Percentiles rank a stretch among this genome's conserved stretches.
phyloP scores from a whole-genome alignment of 2,113 vertebrate species.

The Himantopus leucocephalus region DNA sequence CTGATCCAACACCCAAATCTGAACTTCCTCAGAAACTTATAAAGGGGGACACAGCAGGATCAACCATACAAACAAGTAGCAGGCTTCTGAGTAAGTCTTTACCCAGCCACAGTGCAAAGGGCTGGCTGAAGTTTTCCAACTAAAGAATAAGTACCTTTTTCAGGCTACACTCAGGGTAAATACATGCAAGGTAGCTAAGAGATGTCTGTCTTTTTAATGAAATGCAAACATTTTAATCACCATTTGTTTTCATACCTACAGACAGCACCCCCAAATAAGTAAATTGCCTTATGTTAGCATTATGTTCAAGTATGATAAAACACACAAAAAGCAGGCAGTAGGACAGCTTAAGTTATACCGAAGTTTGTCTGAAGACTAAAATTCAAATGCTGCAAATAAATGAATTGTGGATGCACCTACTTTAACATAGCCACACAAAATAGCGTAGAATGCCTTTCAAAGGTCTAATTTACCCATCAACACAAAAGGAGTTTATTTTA shows the following conservation, averaged over 20 bases:
- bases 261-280: constrained; percentile 9
- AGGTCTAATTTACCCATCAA: neutral
- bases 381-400: constrained; percentile 6
- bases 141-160: neutral
- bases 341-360: neutral
- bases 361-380: neutral
- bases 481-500: constrained; percentile 1
- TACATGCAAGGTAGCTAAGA: neutral
- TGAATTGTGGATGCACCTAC: neutral
- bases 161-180: neutral
- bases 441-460: neutral
- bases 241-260: neutral
- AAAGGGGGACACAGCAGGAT: neutral
- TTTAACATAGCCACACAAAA: constrained; percentile 31
- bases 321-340: neutral
- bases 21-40: neutral
- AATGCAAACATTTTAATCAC: constrained; percentile 9
- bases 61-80: neutral
- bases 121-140: neutral
- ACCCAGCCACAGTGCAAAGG: neutral
- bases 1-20: neutral
- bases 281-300: neutral
- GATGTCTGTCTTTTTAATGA: neutral
- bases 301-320: neutral
- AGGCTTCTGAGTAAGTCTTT: neutral